phyloP scores from a whole-genome alignment of 2,888 invertebrate genomes.

The Acleris literana region DNA sequence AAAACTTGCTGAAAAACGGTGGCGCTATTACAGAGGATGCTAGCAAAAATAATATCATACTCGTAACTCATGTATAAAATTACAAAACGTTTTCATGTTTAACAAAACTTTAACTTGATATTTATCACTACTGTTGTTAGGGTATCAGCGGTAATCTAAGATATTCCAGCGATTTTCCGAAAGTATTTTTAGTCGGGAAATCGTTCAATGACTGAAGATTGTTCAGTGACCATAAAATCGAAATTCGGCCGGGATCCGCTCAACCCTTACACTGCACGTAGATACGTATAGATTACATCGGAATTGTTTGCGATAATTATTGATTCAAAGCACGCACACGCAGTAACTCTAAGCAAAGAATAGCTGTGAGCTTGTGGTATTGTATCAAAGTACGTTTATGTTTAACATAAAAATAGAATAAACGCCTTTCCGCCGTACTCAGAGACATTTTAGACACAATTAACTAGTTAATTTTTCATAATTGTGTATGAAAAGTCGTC shows the following conservation, averaged over 20 bases:
- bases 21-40: not conserved
- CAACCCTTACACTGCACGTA: slow-evolving; percentile 36
- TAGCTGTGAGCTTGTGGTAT: slow-evolving; percentile 17
- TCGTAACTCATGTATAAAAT: not conserved
- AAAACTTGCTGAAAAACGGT: slow-evolving; percentile 2
- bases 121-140: slow-evolving; percentile 4
- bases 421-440: too few species aligned
- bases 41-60: too few species aligned
- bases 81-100: not conserved
- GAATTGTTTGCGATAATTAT: slow-evolving; percentile 36
- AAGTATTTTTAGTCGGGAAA: slow-evolving; percentile 40
- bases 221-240: slow-evolving; percentile 45
- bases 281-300: slow-evolving; percentile 33
- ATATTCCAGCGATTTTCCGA: slow-evolving; percentile 37
- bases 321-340: slow-evolving; percentile 31
- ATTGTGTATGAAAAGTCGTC: too few species aligned
- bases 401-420: too few species aligned
- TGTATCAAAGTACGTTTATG: slow-evolving; percentile 15
- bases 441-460: too few species aligned
- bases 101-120: too few species aligned
- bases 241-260: slow-evolving; percentile 40
- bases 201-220: slow-evolving; percentile 40
- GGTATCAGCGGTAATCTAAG: slow-evolving; percentile 8
- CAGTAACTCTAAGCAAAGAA: slow-evolving; percentile 12
- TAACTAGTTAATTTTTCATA: too few species aligned